Percentiles rank a stretch among this genome's conserved stretches.
Conservation (phyloP, 2,797 vertebrate species). For the Staurois parvus region DNA sequence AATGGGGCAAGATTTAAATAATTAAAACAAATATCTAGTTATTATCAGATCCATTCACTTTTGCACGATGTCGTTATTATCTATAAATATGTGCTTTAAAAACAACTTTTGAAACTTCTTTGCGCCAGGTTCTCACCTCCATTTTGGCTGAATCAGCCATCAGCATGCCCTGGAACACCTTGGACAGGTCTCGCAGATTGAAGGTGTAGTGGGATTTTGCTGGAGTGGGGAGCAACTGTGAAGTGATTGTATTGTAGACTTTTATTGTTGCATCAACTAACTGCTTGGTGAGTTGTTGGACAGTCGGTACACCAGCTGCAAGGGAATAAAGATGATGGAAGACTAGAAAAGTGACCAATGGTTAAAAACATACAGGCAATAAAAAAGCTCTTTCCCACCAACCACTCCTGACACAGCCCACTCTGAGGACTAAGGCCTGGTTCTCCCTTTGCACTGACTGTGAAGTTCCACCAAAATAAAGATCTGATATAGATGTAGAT, state of each 20-base stretch:
- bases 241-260: constrained; percentile 85
- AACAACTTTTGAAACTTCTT: too few relatives aligned
- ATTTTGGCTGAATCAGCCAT: constrained; percentile 85
- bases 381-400: too few relatives aligned
- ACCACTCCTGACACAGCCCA: too few relatives aligned
- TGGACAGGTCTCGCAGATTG: constrained; percentile 92
- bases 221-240: constrained; percentile 92
- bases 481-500: too few relatives aligned
- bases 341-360: background rate
- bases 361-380: background rate
- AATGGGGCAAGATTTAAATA: too few relatives aligned
- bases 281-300: constrained; percentile 77
- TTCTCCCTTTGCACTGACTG: too few relatives aligned
- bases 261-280: constrained; percentile 84
- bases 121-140: constrained; percentile 73
- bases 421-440: too few relatives aligned
- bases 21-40: too few relatives aligned
- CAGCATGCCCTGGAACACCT: constrained; percentile 93
- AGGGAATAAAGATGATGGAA: background rate
- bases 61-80: too few relatives aligned
- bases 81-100: too few relatives aligned
- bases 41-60: too few relatives aligned
- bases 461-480: too few relatives aligned
- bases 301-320: constrained; percentile 72
- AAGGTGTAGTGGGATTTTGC: constrained; percentile 94